Evolutionary conservation across 2,888 invertebrate genomes (phyloP).

Genomic region (Parnassius apollo): DNA sequence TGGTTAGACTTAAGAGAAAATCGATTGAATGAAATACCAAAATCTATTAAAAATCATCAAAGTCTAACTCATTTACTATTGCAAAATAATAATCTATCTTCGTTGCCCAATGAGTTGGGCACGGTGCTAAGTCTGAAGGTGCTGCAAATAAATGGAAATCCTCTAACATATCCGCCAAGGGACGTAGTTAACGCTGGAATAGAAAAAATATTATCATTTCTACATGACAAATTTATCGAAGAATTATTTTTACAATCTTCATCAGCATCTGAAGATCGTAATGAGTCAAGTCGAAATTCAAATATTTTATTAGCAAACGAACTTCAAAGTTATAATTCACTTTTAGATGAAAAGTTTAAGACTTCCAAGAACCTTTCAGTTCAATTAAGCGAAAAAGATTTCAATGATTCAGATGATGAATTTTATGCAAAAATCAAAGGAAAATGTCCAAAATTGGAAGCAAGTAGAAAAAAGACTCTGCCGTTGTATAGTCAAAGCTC

Average conservation of each 20-base stretch:
- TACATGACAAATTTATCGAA: slow-evolving; percentile 58
- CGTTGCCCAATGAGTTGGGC: slow-evolving; percentile 84
- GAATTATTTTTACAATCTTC: slow-evolving; percentile 53
- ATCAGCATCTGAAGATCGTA: slow-evolving; percentile 48
- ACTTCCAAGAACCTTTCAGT: slow-evolving; percentile 47
- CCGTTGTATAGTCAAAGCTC: slow-evolving; percentile 68
- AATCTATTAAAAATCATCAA: slow-evolving; percentile 78
- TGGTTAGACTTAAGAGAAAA: slow-evolving; percentile 86
- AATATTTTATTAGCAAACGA: slow-evolving; percentile 42
- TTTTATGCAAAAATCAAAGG: slow-evolving; percentile 51
- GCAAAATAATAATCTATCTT: slow-evolving; percentile 82
- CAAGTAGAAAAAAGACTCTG: slow-evolving; percentile 60
- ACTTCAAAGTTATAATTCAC: slow-evolving; percentile 61
- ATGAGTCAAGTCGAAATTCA: slow-evolving; percentile 34
- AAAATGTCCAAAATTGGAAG: slow-evolving; percentile 64
- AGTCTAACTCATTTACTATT: slow-evolving; percentile 83
- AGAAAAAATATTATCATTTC: slow-evolving; percentile 51
- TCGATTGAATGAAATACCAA: slow-evolving; percentile 76
- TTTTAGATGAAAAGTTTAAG: slow-evolving; percentile 52
- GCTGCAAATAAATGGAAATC: slow-evolving; percentile 83
- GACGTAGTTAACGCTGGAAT: slow-evolving; percentile 78
- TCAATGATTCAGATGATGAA: slow-evolving; percentile 48
- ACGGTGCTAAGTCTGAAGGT: slow-evolving; percentile 81
- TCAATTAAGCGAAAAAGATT: slow-evolving; percentile 59
- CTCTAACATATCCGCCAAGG: slow-evolving; percentile 79